Conservation (phyloP, 2,797 vertebrate genomes). For the Sebastes baramenuke region DNA sequence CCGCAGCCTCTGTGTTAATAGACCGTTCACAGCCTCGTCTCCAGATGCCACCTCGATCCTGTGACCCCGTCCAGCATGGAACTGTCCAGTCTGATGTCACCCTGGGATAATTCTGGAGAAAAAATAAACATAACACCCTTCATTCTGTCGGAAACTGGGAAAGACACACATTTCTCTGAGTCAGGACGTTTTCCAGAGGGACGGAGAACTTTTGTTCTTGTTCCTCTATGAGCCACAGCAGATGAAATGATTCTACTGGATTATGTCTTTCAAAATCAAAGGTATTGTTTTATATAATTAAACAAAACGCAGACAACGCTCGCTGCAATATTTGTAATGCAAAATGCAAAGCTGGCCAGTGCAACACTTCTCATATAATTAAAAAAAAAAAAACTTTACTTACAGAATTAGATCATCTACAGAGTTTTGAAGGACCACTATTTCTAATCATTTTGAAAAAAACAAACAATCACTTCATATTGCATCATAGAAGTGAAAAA, state of each 20-base stretch:
- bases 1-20: constrained; percentile 26
- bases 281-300: background rate
- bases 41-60: constrained; percentile 38
- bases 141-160: background rate
- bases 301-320: too few species aligned
- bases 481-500: background rate
- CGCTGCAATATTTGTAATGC: too few species aligned
- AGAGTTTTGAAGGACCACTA: background rate
- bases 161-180: constrained; percentile 4
- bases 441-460: background rate
- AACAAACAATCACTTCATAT: background rate
- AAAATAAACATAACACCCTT: constrained; percentile 15
- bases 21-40: constrained; percentile 46
- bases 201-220: background rate
- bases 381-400: background rate
- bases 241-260: background rate
- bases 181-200: background rate
- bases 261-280: background rate
- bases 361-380: too few species aligned
- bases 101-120: constrained; percentile 33
- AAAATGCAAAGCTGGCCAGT: too few species aligned
- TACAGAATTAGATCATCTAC: background rate
- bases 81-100: constrained; percentile 50
- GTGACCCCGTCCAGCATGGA: constrained; percentile 23
- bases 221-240: background rate